Base-by-base conservation (phyloP, 2,888 invertebrate species). In the Chrysina gloriosa region DNA sequence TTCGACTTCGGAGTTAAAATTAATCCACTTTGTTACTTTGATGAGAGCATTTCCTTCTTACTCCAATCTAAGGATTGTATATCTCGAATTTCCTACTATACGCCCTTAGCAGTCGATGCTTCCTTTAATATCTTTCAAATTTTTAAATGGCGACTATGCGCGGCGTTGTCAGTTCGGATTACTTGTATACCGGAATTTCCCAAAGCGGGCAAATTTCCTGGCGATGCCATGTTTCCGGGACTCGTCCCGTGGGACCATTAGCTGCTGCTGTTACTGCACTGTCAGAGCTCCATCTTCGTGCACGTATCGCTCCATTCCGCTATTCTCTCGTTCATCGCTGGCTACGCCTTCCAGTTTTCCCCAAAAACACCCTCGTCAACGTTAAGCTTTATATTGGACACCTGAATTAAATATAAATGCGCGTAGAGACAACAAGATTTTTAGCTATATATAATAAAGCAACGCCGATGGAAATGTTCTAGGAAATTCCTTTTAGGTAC, bases 171-270 rank as follows among this genome's bases (percentile, higher is more conserved):
- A 69, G 72, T 70, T 71, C 70, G 70, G 69, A 73, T 69, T 74
- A 70, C 75, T 74, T 74, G 76, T 76, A 74, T 73, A 74, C 71
- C 67, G 72, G 73, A 75, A 73, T 74, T 73, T 74, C 72, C 74
- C 71, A 72, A 67, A 73, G 73, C 71, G 71, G 72, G 70, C 72
- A 72, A 72, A 72, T 75, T 74, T 74, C 73, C 74, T 71, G 71
- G 69, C 72, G 72, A 71, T 70, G 70, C 70, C 73, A 72, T 70
- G 73, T 74, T 74, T 72, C 73, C 73, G 72, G 73, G 73, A 74
- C 64, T 67, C 70, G 69, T 73, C 75, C 73, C 75, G 42, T 29
- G 76, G 72, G 76, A 75, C 76, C 76, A 76, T 76, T 76, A 76
- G 74, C 75, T 72, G 74, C 75, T 72, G 69, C 71, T 19, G 45